Base-by-base conservation (phyloP, 64 coral and sea anemone species). In the Stichodactyla helianthus region DNA sequence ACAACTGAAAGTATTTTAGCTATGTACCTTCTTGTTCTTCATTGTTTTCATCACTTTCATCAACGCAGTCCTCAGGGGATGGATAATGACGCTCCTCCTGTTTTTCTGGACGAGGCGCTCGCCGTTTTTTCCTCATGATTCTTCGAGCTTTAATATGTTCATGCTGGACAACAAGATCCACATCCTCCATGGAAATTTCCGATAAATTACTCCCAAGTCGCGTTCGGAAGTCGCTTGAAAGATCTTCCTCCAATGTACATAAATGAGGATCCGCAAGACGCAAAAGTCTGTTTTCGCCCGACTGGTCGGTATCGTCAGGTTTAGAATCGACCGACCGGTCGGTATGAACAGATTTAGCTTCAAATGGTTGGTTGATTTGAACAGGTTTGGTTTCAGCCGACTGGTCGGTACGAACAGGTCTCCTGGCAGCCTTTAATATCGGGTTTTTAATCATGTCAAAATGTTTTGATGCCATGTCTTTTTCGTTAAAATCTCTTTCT, bases 121-220 rank as follows among this genome's bases (percentile, higher is more conserved):
- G 17, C 27, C 20, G 22, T 31, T 74, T 74, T 13, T 74, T 74
- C 51, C 79, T 53, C 79, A 82, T 82, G 13, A 54, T 20, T 82
- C 79, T 6, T 4, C 79, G 79, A 57, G 35, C 53, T 26, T 10
- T 82, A 7, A 53, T 53, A 54, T 82, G 79, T 28, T 82, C 79
- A 57, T 82, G 79, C 1, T 57, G 51, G 13, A 82, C 51, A n/a
- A 82, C 79, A 17, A 82, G 7, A 57, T 82, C 79, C 28, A 82
- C 50, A n/a, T 82, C 79, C 8, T 82, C 79, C 79, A 82, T 82
- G 5, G 79, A 82, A 54, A 82, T 82, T 27, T 82, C 79, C n/a
- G 79, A 82, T 16, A 82, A 57, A 51, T 82, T 82, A 52, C 79
- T 82, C 17, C 79, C 79, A 19, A 82, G 20, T 19, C 79, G 51